Conservation (phyloP, 2,113 vertebrate genomes). For the Menura novaehollandiae region DNA sequence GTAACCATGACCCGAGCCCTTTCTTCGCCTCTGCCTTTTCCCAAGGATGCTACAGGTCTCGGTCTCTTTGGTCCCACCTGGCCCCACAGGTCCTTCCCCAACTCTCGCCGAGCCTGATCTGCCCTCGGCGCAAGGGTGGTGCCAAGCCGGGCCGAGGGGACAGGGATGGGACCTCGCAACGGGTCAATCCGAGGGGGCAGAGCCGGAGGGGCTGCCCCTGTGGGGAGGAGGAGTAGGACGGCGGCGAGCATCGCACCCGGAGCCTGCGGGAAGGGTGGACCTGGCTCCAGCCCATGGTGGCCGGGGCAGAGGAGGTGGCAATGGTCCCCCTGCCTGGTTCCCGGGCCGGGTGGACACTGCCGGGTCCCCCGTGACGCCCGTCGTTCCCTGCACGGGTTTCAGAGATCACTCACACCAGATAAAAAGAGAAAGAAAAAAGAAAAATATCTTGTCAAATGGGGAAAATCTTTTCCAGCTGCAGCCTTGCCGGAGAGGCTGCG, state of each 20-base stretch:
- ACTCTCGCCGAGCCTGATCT: background rate
- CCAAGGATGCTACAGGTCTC: background rate
- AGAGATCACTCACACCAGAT: background rate
- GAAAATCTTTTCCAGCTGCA: background rate
- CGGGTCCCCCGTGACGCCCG: too few species aligned
- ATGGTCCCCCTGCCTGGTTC: fast-evolving
- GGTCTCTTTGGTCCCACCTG: background rate
- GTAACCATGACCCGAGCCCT: background rate
- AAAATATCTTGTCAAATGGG: background rate
- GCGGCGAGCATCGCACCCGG: background rate
- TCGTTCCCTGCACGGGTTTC: background rate
- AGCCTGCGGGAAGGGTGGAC: background rate
- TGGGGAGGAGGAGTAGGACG: background rate
- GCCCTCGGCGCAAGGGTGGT: background rate
- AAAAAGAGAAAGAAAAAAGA: background rate
- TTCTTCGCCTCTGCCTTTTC: background rate
- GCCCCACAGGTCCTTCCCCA: background rate
- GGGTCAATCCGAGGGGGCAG: background rate
- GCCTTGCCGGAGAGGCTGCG: background rate
- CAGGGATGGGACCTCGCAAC: fast-evolving
- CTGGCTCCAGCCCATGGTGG: background rate
- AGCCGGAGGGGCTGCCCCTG: background rate
- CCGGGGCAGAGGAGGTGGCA: background rate
- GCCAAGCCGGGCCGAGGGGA: background rate
- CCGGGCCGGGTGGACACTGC: background rate